Percentiles rank a stretch among this genome's conserved stretches.
Conservation (phyloP, 2,113 vertebrate species). For the Bubo bubo region DNA sequence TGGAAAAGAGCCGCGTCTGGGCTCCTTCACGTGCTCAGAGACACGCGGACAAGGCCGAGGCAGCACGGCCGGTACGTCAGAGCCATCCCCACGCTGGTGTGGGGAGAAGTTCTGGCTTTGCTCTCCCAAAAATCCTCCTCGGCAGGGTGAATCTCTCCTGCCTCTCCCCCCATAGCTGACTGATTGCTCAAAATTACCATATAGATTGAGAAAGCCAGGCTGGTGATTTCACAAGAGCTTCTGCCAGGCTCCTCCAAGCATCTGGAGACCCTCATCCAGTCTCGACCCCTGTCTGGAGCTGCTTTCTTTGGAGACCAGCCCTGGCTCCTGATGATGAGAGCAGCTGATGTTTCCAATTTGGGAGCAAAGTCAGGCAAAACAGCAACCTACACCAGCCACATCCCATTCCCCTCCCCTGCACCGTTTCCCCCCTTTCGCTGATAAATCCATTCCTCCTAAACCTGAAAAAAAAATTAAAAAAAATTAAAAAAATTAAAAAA, state of each 20-base stretch:
- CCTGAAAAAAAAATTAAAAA: background rate
- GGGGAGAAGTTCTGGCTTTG: background rate
- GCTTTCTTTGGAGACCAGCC: background rate
- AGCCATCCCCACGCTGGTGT: background rate
- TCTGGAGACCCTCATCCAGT: background rate
- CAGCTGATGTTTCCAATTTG: background rate
- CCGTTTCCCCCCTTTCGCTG: background rate
- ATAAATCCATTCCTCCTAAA: background rate
- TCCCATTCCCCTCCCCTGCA: rapidly evolving
- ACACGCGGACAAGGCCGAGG: rapidly evolving
- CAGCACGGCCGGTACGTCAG: background rate
- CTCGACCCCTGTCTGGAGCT: background rate
- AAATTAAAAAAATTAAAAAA: background rate
- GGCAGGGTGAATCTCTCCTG: background rate
- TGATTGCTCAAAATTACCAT: background rate
- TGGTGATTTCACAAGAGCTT: background rate
- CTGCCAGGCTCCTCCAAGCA: background rate
- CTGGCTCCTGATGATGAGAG: background rate
- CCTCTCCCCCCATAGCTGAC: background rate
- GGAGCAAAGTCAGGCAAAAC: background rate
- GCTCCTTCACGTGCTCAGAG: background rate
- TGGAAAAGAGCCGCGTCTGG: background rate
- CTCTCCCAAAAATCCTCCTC: background rate
- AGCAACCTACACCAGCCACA: background rate
- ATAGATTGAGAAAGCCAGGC: background rate